Percentiles rank a stretch among this genome's conserved stretches.
Conservation (phyloP, 1,140 invertebrate genomes). For the Leptopilina boulardi region DNA sequence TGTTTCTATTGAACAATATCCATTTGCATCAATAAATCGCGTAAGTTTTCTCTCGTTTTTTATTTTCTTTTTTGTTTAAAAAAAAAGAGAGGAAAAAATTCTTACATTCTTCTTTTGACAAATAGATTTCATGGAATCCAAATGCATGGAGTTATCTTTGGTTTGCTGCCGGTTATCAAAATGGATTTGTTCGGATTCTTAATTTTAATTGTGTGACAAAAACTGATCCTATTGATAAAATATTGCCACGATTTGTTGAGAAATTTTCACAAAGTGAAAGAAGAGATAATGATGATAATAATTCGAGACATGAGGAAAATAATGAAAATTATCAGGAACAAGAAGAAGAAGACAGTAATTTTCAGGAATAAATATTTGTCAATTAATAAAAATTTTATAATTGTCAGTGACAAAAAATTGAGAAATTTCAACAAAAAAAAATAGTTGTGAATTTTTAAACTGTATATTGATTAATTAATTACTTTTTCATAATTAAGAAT, state of each 20-base stretch:
- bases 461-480: too few species aligned
- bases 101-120: too few species aligned
- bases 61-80: slow-evolving; percentile 4
- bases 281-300: slow-evolving; percentile 30
- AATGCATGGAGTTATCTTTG: slow-evolving; percentile 73
- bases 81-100: too few species aligned
- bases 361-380: too few species aligned
- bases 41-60: slow-evolving; percentile 46
- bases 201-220: slow-evolving; percentile 63
- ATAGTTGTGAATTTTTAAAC: too few species aligned
- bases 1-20: slow-evolving; percentile 66
- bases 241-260: slow-evolving; percentile 53
- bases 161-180: slow-evolving; percentile 72
- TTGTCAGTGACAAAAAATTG: neutral
- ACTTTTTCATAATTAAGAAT: too few species aligned
- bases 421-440: too few species aligned
- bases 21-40: slow-evolving; percentile 68
- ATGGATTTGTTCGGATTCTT: slow-evolving; percentile 72
- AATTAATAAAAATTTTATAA: neutral
- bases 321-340: neutral
- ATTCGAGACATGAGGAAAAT: neutral
- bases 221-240: slow-evolving; percentile 43
- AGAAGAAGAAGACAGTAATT: neutral
- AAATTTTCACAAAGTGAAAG: slow-evolving; percentile 39
- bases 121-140: slow-evolving; percentile 75